Evolutionary conservation across 2,888 invertebrate species (phyloP).

Genomic region (Scaptomyza caliginosa): DNA sequence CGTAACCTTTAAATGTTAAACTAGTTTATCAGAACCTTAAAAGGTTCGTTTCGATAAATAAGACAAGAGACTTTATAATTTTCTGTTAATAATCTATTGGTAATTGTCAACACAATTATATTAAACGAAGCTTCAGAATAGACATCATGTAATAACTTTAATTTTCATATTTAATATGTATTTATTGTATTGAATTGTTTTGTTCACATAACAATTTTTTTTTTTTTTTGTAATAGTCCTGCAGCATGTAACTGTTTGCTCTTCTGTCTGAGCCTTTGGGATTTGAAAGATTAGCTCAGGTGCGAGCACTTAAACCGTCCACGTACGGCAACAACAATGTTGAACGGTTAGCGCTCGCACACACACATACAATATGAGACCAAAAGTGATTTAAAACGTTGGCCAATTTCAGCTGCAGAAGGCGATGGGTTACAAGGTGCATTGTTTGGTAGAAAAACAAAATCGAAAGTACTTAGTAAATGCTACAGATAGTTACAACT

Average conservation of each 20-base stretch:
- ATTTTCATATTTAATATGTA: constrained; percentile 59
- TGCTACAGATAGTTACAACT: constrained; percentile 77
- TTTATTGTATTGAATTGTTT: constrained; percentile 67
- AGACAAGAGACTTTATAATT: no score
- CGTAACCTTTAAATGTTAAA: neutral
- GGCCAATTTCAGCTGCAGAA: constrained; percentile 39
- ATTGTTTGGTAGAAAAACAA: constrained; percentile 52
- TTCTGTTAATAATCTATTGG: no score
- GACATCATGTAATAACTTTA: neutral
- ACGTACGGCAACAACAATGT: constrained; percentile 44
- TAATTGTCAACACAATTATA: neutral
- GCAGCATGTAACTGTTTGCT: constrained; percentile 23
- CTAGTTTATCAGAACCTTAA: neutral
- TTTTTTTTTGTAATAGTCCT: constrained; percentile 21
- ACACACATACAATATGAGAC: constrained; percentile 31
- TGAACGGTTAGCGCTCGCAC: constrained; percentile 19
- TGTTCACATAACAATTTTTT: constrained; percentile 73
- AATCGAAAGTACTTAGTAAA: constrained; percentile 78
- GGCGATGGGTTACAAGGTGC: constrained; percentile 46
- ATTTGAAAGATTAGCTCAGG: constrained; percentile 13
- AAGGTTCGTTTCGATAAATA: no score
- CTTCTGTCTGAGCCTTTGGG: constrained; percentile 13
- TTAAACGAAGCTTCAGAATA: neutral
- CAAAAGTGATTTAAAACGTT: constrained; percentile 42
- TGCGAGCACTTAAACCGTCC: constrained; percentile 20